A percentile compares a stretch with the other conserved stretches of the same genome.
Evolutionary conservation across 2,113 vertebrate species (phyloP).

Genomic region (Amazona vittata): DNA sequence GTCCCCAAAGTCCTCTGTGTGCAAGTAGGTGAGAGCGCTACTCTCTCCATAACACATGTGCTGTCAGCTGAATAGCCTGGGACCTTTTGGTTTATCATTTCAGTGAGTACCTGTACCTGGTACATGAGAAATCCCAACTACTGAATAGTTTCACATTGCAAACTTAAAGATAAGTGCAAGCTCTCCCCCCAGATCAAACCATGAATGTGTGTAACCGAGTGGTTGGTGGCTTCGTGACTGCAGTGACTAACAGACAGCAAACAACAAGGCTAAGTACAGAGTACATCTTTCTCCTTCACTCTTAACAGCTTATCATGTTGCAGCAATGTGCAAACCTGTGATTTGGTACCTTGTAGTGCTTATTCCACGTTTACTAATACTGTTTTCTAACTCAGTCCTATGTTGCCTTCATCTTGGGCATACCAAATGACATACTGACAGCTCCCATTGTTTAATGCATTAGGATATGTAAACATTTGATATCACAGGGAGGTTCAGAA

Average conservation of each 20-base stretch:
- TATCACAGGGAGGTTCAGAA: not conserved
- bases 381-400: not conserved
- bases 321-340: not conserved
- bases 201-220: accelerated
- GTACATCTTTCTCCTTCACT: not conserved
- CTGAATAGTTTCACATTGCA: not conserved
- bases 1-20: not conserved
- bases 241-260: not conserved
- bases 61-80: not conserved
- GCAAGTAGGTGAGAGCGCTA: not conserved
- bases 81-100: not conserved
- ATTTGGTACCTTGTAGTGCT: not conserved
- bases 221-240: accelerated
- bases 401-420: not conserved
- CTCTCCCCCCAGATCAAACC: not conserved
- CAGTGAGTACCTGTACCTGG: not conserved
- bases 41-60: not conserved
- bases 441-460: not conserved
- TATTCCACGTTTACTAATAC: not conserved
- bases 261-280: not conserved
- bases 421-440: not conserved
- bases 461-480: not conserved
- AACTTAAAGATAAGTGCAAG: not conserved
- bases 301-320: not conserved
- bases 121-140: not conserved